Evolutionary conservation across 2,113 vertebrate genomes (phyloP).

Genomic region (Pipra filicauda): DNA sequence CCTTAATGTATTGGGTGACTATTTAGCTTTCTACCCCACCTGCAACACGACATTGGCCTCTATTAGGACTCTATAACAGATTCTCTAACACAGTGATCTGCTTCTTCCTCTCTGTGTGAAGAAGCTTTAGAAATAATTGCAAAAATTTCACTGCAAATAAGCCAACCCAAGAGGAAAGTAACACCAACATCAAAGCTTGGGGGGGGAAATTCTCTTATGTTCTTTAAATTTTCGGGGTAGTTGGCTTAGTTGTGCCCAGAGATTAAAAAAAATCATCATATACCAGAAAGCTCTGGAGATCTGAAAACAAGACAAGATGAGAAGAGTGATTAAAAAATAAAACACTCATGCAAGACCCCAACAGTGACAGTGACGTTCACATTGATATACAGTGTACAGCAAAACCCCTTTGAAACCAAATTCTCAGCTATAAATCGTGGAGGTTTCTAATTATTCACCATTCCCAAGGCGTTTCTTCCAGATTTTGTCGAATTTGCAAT

Average conservation of each 20-base stretch:
- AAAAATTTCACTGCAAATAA: not conserved
- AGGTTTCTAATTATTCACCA: not conserved
- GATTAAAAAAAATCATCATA: not conserved
- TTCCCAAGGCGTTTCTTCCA: not conserved
- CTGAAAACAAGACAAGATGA: not conserved
- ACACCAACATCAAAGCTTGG: not conserved
- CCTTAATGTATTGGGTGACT: not conserved
- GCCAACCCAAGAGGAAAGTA: not conserved
- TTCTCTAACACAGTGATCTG: not conserved
- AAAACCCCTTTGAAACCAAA: not conserved
- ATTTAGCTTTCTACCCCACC: not conserved
- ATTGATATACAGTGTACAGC: not conserved
- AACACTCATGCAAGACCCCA: not conserved
- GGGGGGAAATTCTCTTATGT: not conserved
- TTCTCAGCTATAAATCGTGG: not conserved
- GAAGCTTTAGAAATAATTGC: not conserved
- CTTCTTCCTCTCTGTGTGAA: not conserved
- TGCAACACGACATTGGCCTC: not conserved
- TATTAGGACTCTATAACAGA: not conserved
- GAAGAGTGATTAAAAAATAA: not conserved
- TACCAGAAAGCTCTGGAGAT: not conserved
- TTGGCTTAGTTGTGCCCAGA: not conserved
- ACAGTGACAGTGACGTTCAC: not conserved
- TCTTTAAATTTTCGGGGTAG: not conserved
- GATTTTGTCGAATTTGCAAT: not conserved